Base-by-base conservation (phyloP, 2,888 invertebrate species). In the Plebejus argus region DNA sequence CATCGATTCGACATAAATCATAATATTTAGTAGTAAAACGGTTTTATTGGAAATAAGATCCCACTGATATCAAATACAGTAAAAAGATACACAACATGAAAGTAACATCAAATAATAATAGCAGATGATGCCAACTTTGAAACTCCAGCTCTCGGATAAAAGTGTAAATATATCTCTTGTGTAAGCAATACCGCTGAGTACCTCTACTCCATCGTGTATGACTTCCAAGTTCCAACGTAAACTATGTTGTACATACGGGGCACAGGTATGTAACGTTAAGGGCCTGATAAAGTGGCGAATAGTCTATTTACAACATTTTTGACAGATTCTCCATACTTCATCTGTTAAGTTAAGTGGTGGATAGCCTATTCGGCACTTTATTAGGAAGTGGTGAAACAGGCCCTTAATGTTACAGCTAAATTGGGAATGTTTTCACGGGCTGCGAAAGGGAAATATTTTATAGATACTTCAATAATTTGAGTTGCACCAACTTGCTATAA, bases 171-270 rank as follows among this genome's bases (percentile, higher is more conserved):
- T 39, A 39, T 35, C 71, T 71, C 39, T 35, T 71, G 71, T 71
- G 71, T 39, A 20, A 71, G 71, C 71, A 71, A 71, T 71, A 35
- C 39, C 71, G 71, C 71, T 71, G 71, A 71, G 71, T 71, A 39
- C 39, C 18, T 70, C 71, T 66, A 66, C 66, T 66, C 66, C 66
- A 23, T 66, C 66, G 75, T 78, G 76, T 61, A 75, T 76, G 71
- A 66, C 28, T 66, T 66, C 28, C 15, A 66, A 66, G 15, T 66
- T 66, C 28, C 15, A 66, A 66, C 28, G 66, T 66, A 20, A 33
- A 15, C n/a, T n/a, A n/a, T n/a, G n/a, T 33, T 66, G 28, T 33
- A 61, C 12, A 78, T 39, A 49, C 58, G n/a, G 49, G 70, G 71
- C 49, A 66, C 28, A 23, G 28, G 61, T 10, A 12, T 23, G 23